phyloP scores from a whole-genome alignment of 2,888 invertebrate species.

The Lepidochrysops patricia region DNA sequence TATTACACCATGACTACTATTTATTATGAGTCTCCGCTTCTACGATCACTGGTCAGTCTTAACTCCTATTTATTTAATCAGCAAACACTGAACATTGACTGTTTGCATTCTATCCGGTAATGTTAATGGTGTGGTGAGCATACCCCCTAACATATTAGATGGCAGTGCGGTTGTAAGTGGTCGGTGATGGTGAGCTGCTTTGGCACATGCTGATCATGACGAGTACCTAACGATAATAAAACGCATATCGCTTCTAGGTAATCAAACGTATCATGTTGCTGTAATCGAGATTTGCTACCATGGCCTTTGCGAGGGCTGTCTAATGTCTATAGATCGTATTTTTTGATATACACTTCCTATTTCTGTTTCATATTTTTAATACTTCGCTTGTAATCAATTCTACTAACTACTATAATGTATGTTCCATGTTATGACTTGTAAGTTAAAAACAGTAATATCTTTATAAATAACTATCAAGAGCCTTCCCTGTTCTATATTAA shows the following conservation, averaged over 20 bases:
- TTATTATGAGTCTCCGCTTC: too few species aligned
- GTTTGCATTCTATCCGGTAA: too few species aligned
- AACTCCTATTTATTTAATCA: too few species aligned
- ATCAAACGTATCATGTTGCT: not conserved
- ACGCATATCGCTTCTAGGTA: not conserved
- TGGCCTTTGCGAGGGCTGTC: not conserved
- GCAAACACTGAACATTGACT: too few species aligned
- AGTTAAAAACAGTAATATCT: not conserved
- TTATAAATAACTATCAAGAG: not conserved
- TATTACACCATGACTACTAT: not conserved
- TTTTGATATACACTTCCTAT: not conserved
- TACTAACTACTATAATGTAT: not conserved
- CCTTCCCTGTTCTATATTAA: not conserved
- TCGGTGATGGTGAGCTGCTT: too few species aligned
- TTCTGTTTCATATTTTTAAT: not conserved
- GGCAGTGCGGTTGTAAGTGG: too few species aligned
- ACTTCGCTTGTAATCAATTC: not conserved
- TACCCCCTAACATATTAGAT: not conserved
- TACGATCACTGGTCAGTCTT: too few species aligned
- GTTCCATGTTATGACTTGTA: not conserved
- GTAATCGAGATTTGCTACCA: constrained; percentile 1
- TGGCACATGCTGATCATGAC: not conserved
- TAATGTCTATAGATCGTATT: not conserved
- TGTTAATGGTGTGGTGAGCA: too few species aligned
- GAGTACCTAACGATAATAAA: not conserved